Conservation (phyloP, 1,140 invertebrate species). For the Dreissena polymorpha region DNA sequence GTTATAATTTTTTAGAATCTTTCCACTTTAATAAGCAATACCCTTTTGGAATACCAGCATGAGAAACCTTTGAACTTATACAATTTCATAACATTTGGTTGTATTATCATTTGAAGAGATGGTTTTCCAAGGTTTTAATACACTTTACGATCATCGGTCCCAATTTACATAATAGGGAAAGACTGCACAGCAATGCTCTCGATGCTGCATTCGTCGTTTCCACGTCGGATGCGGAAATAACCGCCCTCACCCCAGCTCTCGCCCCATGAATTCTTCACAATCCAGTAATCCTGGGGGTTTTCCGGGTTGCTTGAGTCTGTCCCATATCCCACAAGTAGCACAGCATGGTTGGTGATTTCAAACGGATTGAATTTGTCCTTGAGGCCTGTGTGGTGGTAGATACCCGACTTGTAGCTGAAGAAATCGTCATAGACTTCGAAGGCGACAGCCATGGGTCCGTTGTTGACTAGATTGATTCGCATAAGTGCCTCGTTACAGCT, state of each 20-base stretch:
- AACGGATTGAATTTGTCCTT: slow-evolving; percentile 74
- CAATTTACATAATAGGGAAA: slow-evolving; percentile 60
- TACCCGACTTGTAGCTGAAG: slow-evolving; percentile 76
- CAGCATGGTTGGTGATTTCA: slow-evolving; percentile 78
- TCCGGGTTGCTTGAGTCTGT: slow-evolving; percentile 60
- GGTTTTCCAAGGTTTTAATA: too few species aligned
- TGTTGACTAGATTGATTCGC: slow-evolving; percentile 80
- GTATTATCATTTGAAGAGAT: too few species aligned
- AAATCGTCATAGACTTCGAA: slow-evolving; percentile 82
- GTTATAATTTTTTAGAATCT: too few species aligned
- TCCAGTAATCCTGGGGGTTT: slow-evolving; percentile 75
- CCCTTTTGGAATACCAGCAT: too few species aligned
- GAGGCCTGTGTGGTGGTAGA: slow-evolving; percentile 76
- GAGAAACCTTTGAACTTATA: too few species aligned
- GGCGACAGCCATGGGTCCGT: slow-evolving; percentile 82
- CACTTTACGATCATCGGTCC: too few species aligned
- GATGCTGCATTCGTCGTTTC: slow-evolving; percentile 81
- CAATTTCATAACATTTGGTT: too few species aligned
- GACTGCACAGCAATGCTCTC: slow-evolving; percentile 78
- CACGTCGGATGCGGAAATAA: slow-evolving; percentile 81
- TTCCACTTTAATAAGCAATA: too few species aligned
- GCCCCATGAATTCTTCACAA: slow-evolving; percentile 82
- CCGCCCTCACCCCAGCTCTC: slow-evolving; percentile 82
- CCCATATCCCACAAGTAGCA: slow-evolving; percentile 79
- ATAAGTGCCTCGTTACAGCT: slow-evolving; percentile 82